Evolutionary conservation across 2,797 vertebrate species (phyloP).

Genomic region (Sebastes matsubarae): DNA sequence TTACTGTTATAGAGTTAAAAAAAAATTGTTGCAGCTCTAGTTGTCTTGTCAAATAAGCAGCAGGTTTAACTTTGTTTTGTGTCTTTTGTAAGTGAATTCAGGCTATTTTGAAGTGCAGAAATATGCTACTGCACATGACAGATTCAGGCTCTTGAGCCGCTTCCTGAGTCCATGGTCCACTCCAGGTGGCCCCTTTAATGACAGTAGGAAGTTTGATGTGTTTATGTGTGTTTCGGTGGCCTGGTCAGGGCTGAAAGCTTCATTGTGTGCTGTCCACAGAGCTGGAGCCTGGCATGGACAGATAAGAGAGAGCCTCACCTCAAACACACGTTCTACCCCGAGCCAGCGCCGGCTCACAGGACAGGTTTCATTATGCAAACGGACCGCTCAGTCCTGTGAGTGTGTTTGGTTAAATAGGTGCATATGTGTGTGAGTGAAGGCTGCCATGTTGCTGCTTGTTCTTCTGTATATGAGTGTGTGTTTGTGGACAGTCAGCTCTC

Average conservation of each 20-base stretch:
- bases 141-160: background rate
- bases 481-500: slow-evolving; percentile 39
- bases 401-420: slow-evolving; percentile 11
- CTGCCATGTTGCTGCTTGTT: slow-evolving; percentile 13
- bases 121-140: background rate
- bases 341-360: slow-evolving; percentile 24
- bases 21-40: too few species aligned
- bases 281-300: slow-evolving; percentile 43
- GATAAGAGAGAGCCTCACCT: slow-evolving; percentile 67
- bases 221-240: slow-evolving; percentile 8
- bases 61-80: background rate
- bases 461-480: background rate
- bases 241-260: slow-evolving; percentile 40
- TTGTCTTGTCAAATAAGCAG: background rate
- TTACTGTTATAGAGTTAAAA: too few species aligned
- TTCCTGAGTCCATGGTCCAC: background rate
- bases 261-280: slow-evolving; percentile 45
- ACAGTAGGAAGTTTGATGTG: slow-evolving; percentile 42
- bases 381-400: slow-evolving; percentile 18
- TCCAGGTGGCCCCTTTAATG: background rate
- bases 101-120: background rate
- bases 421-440: background rate
- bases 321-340: slow-evolving; percentile 27
- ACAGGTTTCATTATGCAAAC: slow-evolving; percentile 64
- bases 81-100: background rate